Evolutionary conservation across 2,888 invertebrate species (phyloP), one percentile per base, ranked within the genome.

Genomic region (Leptodirus hochenwartii): DNA sequence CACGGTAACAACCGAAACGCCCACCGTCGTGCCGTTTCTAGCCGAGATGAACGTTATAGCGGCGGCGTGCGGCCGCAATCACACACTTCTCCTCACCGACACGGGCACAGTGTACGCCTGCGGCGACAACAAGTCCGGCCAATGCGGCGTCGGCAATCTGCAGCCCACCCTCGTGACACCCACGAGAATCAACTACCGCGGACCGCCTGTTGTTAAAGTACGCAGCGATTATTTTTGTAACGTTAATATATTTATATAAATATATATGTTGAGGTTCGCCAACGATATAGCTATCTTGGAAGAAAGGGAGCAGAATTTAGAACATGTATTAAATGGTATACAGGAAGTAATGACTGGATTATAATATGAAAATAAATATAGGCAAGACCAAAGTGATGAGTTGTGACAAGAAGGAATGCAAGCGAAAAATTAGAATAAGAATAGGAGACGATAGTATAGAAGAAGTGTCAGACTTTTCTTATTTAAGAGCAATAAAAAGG

Each of bases 71-170:
- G 91, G 93, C 25, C 67, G 82, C 11, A 73, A 80, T 49, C 91
- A 93, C 53, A 77, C 87, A 1, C 60, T 93, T 3, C 81, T 91
- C 45, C 66, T 91, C 6, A 79, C 84, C 35, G 82, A 84, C 49
- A 71, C 77, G 4, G 91, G 91, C 20, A 69, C 73, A 6, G 88
- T 90, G 4, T 90, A 79, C 48, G 78, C 77, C 1, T 82, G 82
- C 45, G 93, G 91, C 4, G 88, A 88, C 46, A 93, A 91, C 57
- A 82, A 81, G 51, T 74, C 79, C 43, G 90, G 88, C 0, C 91
- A 93, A 50, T 85, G 88, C 51, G 91, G 93, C 6, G 64, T 87
- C 27, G 88, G 88, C 4, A 78, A 62, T 43, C 55, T 61, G 23
- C 61, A 66, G 23, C 59, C 66, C 3, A 59, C 61, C 26, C 47